Evolutionary conservation across 2,888 invertebrate genomes (phyloP).

Genomic region (Eristalis tenax): DNA sequence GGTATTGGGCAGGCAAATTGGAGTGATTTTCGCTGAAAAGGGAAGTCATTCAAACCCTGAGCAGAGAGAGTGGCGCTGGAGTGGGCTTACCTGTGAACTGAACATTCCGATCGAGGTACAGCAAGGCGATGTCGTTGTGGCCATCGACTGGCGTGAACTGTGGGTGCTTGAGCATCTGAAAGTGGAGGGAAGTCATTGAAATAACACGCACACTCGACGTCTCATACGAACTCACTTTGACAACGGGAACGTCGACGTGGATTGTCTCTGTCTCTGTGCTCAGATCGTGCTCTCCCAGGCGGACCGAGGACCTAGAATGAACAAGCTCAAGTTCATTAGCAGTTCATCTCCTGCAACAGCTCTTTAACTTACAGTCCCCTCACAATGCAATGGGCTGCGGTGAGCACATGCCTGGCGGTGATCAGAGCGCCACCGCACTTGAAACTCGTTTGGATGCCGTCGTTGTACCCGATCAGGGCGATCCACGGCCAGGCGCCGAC

Average conservation of each 20-base stretch:
- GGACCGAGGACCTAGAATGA: constrained; percentile 83
- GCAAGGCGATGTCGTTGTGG: constrained; percentile 90
- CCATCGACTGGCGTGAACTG: constrained; percentile 80
- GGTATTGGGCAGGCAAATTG: constrained; percentile 88
- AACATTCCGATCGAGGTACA: constrained; percentile 84
- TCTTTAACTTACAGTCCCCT: constrained; percentile 76
- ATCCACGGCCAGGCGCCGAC: constrained; percentile 92
- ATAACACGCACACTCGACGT: not conserved
- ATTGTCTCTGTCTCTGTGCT: constrained; percentile 84
- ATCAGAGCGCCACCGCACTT: constrained; percentile 83
- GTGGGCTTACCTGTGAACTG: constrained; percentile 83
- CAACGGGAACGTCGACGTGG: constrained; percentile 84
- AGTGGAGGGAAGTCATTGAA: constrained; percentile 2
- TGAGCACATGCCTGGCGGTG: constrained; percentile 85
- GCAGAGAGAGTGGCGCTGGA: not conserved
- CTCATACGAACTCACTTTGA: constrained; percentile 75
- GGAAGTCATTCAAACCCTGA: constrained; percentile 5
- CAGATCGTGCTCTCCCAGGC: constrained; percentile 90
- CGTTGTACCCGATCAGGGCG: constrained; percentile 87
- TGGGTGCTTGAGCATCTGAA: constrained; percentile 75
- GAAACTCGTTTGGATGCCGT: constrained; percentile 79
- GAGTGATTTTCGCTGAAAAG: constrained; percentile 85
- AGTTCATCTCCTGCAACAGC: not conserved
- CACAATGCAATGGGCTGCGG: constrained; percentile 81
- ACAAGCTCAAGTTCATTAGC: not conserved